Evolutionary conservation across 1,140 invertebrate species (phyloP).

Genomic region (Antheraea mylitta): DNA sequence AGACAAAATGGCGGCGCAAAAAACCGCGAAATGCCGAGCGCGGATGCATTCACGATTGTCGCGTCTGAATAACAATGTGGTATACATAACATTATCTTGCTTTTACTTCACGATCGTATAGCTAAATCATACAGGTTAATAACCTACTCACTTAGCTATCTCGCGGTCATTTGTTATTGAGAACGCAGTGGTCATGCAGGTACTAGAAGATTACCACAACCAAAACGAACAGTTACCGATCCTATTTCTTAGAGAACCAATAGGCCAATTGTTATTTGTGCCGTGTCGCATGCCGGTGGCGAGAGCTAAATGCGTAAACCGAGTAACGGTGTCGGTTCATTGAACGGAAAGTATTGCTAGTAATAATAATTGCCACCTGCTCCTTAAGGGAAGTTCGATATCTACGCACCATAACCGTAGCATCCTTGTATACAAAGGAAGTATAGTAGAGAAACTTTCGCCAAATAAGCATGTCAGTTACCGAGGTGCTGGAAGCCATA

Average conservation of each 20-base stretch:
- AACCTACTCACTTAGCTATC: constrained; percentile 8
- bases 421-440: constrained; percentile 35
- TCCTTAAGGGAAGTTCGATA: constrained; percentile 47
- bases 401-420: constrained; percentile 27
- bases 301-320: constrained; percentile 68
- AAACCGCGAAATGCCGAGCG: constrained; percentile 45
- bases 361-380: constrained; percentile 66
- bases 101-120: constrained; percentile 16
- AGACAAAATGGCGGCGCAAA: constrained; percentile 52
- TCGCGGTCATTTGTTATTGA: constrained; percentile 6
- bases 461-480: background rate
- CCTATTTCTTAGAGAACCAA: constrained; percentile 27
- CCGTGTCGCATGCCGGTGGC: constrained; percentile 55
- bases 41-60: constrained; percentile 44
- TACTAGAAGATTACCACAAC: background rate
- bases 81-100: constrained; percentile 30
- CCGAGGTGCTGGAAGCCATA: background rate
- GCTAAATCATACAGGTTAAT: constrained; percentile 13
- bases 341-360: constrained; percentile 64
- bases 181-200: background rate
- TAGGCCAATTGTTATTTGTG: constrained; percentile 69
- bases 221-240: constrained; percentile 3
- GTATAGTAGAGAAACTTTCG: constrained; percentile 17
- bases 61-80: constrained; percentile 46
- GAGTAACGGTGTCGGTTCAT: constrained; percentile 70